Conservation (phyloP, 2,113 vertebrate species). For the Gallinago paraguaiae region DNA sequence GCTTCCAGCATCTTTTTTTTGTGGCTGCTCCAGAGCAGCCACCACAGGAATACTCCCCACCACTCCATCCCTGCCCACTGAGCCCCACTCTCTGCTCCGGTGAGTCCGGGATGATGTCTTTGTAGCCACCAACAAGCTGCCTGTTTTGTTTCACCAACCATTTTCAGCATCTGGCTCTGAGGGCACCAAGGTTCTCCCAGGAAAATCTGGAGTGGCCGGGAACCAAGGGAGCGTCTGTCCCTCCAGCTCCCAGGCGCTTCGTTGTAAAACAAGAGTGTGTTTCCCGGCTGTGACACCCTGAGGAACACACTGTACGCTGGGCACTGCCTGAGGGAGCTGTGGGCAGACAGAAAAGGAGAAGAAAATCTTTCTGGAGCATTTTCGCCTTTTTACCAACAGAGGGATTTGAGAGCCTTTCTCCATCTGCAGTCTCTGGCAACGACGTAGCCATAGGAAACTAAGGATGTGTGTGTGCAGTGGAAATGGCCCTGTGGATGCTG, state of each 20-base stretch:
- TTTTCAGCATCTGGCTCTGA: not conserved
- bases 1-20: not conserved
- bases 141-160: not conserved
- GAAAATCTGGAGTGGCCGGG: not conserved
- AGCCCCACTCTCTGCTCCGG: fast-evolving
- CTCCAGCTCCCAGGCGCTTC: fast-evolving
- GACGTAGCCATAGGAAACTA: not conserved
- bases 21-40: fast-evolving
- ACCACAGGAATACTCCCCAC: not conserved
- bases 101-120: fast-evolving
- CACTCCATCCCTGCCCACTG: fast-evolving
- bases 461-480: not conserved
- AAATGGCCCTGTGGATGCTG: constrained; percentile 47
- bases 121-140: not conserved
- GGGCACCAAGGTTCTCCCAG: fast-evolving
- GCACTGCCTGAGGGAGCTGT: not conserved
- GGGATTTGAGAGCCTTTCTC: constrained; percentile 67
- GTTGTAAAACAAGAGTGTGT: not conserved
- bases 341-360: not conserved
- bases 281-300: not conserved
- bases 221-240: not conserved
- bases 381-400: constrained; percentile 68
- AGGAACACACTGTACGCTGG: not conserved
- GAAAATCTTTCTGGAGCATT: constrained; percentile 48
- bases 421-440: constrained; percentile 2